These are phyloP conservation scores for Pseudomyrmex gracilis DNA, from an alignment of 1,140 invertebrate species.

Conservation along the genomic window DNA sequence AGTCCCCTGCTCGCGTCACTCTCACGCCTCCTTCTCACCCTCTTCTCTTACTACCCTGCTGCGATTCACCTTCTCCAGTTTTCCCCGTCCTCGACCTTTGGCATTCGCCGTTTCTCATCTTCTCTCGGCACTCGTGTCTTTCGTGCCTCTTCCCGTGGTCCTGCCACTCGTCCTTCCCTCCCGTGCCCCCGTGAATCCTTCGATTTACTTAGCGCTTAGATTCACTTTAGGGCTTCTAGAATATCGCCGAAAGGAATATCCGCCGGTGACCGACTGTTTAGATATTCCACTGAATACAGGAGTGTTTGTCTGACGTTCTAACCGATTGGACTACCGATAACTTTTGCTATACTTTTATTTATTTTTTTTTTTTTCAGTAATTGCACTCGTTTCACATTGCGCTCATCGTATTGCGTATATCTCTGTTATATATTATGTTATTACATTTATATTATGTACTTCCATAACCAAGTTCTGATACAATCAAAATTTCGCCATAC, in stretches of 20 bases:
- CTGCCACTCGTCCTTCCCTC: conserved; percentile 22
- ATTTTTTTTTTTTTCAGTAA: not conserved
- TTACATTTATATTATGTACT: not conserved
- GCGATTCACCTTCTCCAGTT: conserved; percentile 63
- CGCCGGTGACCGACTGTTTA: conserved; percentile 23
- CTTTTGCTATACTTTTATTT: not conserved
- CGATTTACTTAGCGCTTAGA: conserved; percentile 80
- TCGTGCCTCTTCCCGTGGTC: conserved; percentile 52
- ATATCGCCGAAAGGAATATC: conserved; percentile 42
- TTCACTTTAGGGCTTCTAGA: conserved; percentile 67
- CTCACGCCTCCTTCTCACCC: conserved; percentile 54
- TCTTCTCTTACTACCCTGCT: conserved; percentile 59
- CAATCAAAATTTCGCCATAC: conserved; percentile 52
- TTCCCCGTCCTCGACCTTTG: conserved; percentile 40
- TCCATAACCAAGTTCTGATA: conserved; percentile 32
- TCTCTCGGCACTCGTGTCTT: conserved; percentile 41
- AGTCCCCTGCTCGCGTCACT: conserved; percentile 64
- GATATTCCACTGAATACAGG: conserved; percentile 1
- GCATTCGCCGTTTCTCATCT: conserved; percentile 46
- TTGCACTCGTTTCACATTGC: not conserved
- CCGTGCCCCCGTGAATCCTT: conserved; percentile 3
- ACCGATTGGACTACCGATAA: not conserved
- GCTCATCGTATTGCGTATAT: not conserved
- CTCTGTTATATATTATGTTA: not conserved
- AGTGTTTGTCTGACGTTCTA: not conserved